Evolutionary conservation across 2,797 vertebrate species (phyloP), one percentile per base, ranked within the genome.

Genomic region (Momotus momota): DNA sequence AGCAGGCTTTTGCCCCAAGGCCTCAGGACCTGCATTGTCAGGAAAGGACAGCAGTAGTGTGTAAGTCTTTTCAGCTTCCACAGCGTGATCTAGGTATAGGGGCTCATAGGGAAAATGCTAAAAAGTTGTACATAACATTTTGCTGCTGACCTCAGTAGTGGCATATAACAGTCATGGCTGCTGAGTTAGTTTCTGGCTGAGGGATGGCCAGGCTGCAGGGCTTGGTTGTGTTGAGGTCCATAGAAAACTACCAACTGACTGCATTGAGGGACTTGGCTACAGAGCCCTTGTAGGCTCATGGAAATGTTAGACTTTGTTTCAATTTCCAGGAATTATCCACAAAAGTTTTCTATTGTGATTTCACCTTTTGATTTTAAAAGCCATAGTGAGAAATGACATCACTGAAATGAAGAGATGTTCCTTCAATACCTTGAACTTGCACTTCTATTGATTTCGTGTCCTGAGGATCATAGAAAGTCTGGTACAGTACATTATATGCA

Each of bases 401-500:
- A 35, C 35, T 35, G 29, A 7, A 43, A 33, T 11, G 70, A 78
- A 80, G 61, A 67, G 58, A 22, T 57, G 64, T n/a, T 90, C 52
- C 38, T 90, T 88, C 71, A 35, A 16, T 7, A 61, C 27, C 46
- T 43, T 40, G 61, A 62, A 23, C 60, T 88, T 88, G 55, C 31
- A 62, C 25, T 81, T 84, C 61, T 65, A 18, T 17, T 41, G 35
- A 71, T 81, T 82, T 51, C 43, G 4, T 93, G 78, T 92, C 83
- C 57, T 1, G 38, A 93, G 69, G 70, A 86, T 74, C 91, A 79
- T 0, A 0, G 29, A 86, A 85, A 93, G 77, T 65, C 80, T 93
- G 78, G 79, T 94, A 95, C 62, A 91, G 73, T 82, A 90, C 82
- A 95, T 90, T 81, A 69, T 78, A 90, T 88, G 97, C 90, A 92